Evolutionary conservation across 2,113 vertebrate genomes (phyloP).

Genomic region (Otis tarda): DNA sequence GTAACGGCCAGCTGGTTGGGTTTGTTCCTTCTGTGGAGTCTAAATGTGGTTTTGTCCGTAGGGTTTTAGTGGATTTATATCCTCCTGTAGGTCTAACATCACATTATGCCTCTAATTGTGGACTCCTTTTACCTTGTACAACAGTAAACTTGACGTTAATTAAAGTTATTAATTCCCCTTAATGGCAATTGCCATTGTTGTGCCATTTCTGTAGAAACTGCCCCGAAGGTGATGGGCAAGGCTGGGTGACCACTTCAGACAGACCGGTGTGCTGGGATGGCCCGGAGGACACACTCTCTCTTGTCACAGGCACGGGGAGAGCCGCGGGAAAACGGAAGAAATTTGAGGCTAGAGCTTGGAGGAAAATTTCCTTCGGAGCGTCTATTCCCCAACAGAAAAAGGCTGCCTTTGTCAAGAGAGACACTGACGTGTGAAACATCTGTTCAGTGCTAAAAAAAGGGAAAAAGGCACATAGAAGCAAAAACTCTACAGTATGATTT

Average conservation of each 20-base stretch:
- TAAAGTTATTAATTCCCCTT: slow-evolving; percentile 49
- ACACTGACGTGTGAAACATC: slow-evolving; percentile 47
- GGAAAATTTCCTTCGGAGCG: neutral
- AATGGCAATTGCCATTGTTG: slow-evolving; percentile 41
- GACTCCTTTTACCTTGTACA: slow-evolving; percentile 34
- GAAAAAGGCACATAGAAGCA: neutral
- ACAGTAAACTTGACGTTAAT: slow-evolving; percentile 8
- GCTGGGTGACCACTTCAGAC: neutral
- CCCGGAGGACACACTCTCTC: neutral
- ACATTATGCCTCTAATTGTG: slow-evolving; percentile 38
- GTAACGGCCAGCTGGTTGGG: neutral
- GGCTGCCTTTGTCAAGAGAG: slow-evolving; percentile 39
- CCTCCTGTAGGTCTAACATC: neutral
- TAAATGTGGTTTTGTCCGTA: neutral
- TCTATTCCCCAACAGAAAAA: slow-evolving; percentile 22
- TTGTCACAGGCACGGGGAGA: neutral
- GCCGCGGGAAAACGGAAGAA: neutral
- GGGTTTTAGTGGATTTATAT: slow-evolving; percentile 20
- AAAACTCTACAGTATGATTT: neutral
- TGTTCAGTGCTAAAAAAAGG: slow-evolving; percentile 57
- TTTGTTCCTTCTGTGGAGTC: neutral
- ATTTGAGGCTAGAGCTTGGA: neutral
- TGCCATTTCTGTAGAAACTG: neutral
- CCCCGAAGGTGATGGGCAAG: neutral
- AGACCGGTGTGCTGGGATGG: neutral